Percentiles rank a stretch among this genome's conserved stretches.
phyloP scores from a whole-genome alignment of 2,888 invertebrate genomes.

The Mystacides longicornis region DNA sequence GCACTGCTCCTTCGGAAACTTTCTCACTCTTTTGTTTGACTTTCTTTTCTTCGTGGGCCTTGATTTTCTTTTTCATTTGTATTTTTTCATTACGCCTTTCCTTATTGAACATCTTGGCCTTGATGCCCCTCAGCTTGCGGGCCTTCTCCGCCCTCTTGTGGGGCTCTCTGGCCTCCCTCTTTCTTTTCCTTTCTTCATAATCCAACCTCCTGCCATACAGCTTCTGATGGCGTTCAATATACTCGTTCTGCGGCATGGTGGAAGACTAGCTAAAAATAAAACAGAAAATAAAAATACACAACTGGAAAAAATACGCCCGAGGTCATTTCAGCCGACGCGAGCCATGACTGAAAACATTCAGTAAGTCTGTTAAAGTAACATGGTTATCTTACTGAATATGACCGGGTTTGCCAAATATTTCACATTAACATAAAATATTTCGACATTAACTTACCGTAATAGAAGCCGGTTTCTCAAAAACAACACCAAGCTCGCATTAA shows the following conservation, averaged over 20 bases:
- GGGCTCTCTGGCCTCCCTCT: slow-evolving; percentile 90
- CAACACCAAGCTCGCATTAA: slow-evolving; percentile 3
- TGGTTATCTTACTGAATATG: slow-evolving; percentile 11
- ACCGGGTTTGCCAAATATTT: slow-evolving; percentile 2
- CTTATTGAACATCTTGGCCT: slow-evolving; percentile 96
- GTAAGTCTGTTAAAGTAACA: slow-evolving; percentile 4
- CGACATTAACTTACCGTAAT: slow-evolving; percentile 13
- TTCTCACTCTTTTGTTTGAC: slow-evolving; percentile 78
- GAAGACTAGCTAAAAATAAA: slow-evolving; percentile 35
- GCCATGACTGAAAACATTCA: background rate
- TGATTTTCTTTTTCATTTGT: slow-evolving; percentile 97
- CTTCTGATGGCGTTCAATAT: slow-evolving; percentile 96
- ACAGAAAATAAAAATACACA: background rate
- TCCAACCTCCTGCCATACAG: slow-evolving; percentile 93
- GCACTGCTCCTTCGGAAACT: slow-evolving; percentile 85
- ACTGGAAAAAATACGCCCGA: slow-evolving; percentile 11
- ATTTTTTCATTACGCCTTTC: slow-evolving; percentile 96
- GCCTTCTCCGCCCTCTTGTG: slow-evolving; percentile 89
- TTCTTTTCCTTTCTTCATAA: slow-evolving; percentile 94
- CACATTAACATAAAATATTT: background rate
- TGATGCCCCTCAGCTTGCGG: slow-evolving; percentile 85
- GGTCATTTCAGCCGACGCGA: slow-evolving; percentile 19
- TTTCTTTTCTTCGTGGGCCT: slow-evolving; percentile 93
- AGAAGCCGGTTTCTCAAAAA: background rate
- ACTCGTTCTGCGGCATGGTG: slow-evolving; percentile 98